Base-by-base conservation (phyloP, 2,113 vertebrate species). In the Tiliqua scincoides region DNA sequence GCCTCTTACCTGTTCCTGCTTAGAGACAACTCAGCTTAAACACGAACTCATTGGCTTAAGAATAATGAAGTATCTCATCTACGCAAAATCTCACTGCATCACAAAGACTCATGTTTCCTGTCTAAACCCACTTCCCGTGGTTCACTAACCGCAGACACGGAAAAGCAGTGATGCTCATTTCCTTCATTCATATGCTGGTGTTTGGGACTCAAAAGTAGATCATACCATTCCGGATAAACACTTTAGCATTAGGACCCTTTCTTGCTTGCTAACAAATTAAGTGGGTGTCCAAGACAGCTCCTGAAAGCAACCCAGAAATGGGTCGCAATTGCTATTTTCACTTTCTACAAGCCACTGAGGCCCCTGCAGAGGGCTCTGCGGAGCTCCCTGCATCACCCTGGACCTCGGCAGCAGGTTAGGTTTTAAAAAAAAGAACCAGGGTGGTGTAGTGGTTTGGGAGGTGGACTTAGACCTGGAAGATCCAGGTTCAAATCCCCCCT, bases 51-150 rank as follows among this genome's bases (percentile, higher is more conserved):
- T 30, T 77, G 74, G 32, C 54, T 83, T 72, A 79, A 63, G n/a
- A 18, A 21, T n/a, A 79, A 54, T 76, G 11, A 11, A 17, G 54
- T 57, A 68, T 32, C 15, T 71, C 48, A 78, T 63, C 1, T 8
- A 85, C 17, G 68, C 40, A 80, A 52, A 76, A 54, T 40, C 61
- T 67, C 32, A 2, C 73, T 68, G n/a, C 54, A 82, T 72, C 54
- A 27, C 23, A 79, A 71, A 79, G 40, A 25, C 37, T 23, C 61
- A 43, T 68, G 40, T 80, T 86, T 86, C 76, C 77, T 86, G 76
- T 86, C 85, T 80, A 80, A 73, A 63, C 68, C 77, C 62, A 80
- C 85, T 86, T 86, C 85, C 85, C 71, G 37, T 86, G 68, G 57
- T 73, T 80, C n/a, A 80, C 72, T 17, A 65, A 52, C 77, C 77